Evolutionary conservation across 2,113 vertebrate genomes (phyloP), one percentile per base, ranked within the genome.

Genomic region (Triplophysa rosa): DNA sequence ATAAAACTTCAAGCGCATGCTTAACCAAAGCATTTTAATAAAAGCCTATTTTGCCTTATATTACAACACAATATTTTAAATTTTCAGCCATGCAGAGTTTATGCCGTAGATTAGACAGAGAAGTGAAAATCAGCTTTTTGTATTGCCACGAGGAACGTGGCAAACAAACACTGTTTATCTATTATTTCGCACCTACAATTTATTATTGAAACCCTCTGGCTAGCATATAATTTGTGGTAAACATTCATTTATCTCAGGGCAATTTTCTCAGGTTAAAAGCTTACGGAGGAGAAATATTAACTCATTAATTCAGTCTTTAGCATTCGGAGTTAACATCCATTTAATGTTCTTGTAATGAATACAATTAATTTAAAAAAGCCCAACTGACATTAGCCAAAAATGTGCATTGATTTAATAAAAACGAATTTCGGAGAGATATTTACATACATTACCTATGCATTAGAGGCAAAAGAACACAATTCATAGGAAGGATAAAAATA

Each of bases 291-390:
- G 21, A 62, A 74, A 61, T 19, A 65, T 65, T 65, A 52, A 76
- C 40, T 65, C 42, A 64, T 64, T 76, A 76, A 76, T 76, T 52
- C 73, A 76, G 24, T 65, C n/a, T 23, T 42, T 73, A 59, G 58
- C 19, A 5, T 9, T 42, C 16, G 12, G 61, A 62, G 23, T 62
- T 49, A 21, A 42, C 59, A 64, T 33, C 17, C 42, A 65, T 64
- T 76, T 63, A 62, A 74, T 74, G 40, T 26, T 45, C 14, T 65
- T 33, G 24, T 76, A 65, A 76, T 76, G 42, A 76, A 76, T 65
- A 64, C 52, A 76, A 76, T 76, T 64, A 42, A 76, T 76, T 76
- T 76, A 14, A 63, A 65, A 76, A 76, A 64, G n/a, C 73, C 21
- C 45, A 64, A 52, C 65, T 1, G 21, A 64, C 40, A 76, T 49